These are phyloP conservation scores for Syngnathoides biaculeatus DNA, from an alignment of 2,113 vertebrate species.

Conservation along the genomic window DNA sequence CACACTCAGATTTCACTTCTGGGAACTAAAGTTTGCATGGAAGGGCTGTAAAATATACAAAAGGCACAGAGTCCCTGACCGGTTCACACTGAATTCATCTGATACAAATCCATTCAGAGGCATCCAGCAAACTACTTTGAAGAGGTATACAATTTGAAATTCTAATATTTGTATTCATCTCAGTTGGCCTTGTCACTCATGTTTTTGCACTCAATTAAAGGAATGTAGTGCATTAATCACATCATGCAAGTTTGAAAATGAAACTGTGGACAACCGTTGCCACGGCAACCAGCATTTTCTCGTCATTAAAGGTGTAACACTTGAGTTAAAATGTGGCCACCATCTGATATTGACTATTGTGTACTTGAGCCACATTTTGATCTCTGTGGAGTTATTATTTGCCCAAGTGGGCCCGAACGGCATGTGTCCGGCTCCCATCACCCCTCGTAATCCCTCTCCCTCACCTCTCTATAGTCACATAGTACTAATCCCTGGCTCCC, in stretches of 20 bases:
- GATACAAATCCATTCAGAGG: slow-evolving; percentile 11
- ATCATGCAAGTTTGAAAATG: slow-evolving; percentile 35
- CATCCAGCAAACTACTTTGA: background rate
- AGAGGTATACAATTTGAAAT: background rate
- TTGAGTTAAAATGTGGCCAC: slow-evolving; percentile 58
- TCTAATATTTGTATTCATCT: background rate
- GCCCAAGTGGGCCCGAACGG: slow-evolving; percentile 60
- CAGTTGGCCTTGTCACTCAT: background rate
- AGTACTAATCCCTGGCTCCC: slow-evolving; percentile 27
- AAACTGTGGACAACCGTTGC: slow-evolving; percentile 31
- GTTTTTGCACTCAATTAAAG: background rate
- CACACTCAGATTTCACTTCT: slow-evolving; percentile 1
- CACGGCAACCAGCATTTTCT: slow-evolving; percentile 44
- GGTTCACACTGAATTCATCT: slow-evolving; percentile 4
- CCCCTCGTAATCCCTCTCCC: slow-evolving; percentile 1
- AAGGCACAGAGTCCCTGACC: background rate
- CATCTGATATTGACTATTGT: slow-evolving; percentile 48
- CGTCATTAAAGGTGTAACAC: slow-evolving; percentile 48
- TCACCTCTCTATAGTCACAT: slow-evolving; percentile 27
- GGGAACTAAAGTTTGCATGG: background rate
- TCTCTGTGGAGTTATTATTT: slow-evolving; percentile 67
- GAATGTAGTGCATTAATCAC: slow-evolving; percentile 34
- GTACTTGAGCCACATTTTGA: slow-evolving; percentile 62
- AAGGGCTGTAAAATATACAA: slow-evolving; percentile 2
- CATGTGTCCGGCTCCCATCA: slow-evolving; percentile 15